Evolutionary conservation across 2,888 invertebrate genomes (phyloP).

Genomic region (Lamellibrachia satsuma): DNA sequence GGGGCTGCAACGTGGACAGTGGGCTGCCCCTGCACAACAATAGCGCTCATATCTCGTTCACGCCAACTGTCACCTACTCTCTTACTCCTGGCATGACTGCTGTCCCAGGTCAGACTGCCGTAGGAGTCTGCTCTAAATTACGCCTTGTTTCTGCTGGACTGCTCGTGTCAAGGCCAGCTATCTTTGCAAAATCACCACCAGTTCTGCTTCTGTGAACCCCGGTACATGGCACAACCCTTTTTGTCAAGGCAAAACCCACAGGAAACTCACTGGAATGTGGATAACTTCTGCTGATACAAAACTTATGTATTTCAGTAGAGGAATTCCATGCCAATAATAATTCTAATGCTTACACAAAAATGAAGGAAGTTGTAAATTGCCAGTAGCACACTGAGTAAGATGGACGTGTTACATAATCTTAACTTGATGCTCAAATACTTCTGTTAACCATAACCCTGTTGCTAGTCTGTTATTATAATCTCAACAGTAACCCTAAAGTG

Average conservation of each 20-base stretch:
- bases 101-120: constrained; percentile 24
- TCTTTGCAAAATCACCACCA: background rate
- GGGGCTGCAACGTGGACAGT: constrained; percentile 18
- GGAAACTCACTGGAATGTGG: background rate
- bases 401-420: background rate
- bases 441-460: background rate
- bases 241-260: background rate
- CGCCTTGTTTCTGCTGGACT: background rate
- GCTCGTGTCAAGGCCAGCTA: background rate
- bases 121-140: constrained; percentile 12
- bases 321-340: background rate
- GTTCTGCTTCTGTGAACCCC: background rate
- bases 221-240: background rate
- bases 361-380: background rate
- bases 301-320: background rate
- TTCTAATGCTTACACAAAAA: background rate
- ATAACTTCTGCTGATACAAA: background rate
- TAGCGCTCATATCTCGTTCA: constrained; percentile 30
- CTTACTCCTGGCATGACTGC: constrained; percentile 28
- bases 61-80: constrained; percentile 31
- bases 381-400: background rate
- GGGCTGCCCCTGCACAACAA: background rate
- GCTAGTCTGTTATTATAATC: background rate
- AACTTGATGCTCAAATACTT: constrained; percentile 1
- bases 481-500: background rate